phyloP scores from a whole-genome alignment of 2,888 invertebrate genomes.

The Drosophila mettleri region DNA sequence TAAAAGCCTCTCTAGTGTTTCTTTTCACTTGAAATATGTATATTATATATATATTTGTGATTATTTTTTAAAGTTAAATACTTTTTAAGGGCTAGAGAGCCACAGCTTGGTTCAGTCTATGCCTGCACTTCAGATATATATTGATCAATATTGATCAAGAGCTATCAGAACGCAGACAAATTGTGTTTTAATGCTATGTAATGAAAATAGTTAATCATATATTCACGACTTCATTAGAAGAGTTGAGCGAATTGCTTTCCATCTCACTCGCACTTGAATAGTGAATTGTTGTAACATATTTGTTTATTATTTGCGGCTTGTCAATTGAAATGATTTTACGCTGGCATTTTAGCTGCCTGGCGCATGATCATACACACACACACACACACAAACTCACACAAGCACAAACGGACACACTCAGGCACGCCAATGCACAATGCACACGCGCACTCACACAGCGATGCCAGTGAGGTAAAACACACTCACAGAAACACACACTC shows the following conservation, averaged over 20 bases:
- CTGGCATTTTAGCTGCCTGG: constrained; percentile 47
- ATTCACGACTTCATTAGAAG: constrained; percentile 9
- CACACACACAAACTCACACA: constrained; percentile 14
- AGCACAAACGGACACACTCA: too few species aligned
- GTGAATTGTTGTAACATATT: constrained; percentile 26
- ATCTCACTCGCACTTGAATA: not conserved
- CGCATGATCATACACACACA: constrained; percentile 67
- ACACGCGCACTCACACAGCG: constrained; percentile 70
- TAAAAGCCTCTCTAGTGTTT: not conserved
- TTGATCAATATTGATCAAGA: not conserved
- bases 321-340: constrained; percentile 67
- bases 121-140: too few species aligned
- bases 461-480: constrained; percentile 18
- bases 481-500: constrained; percentile 23
- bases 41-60: not conserved
- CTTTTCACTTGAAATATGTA: not conserved
- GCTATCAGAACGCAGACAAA: not conserved
- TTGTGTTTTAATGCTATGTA: constrained; percentile 9
- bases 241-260: constrained; percentile 1
- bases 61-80: not conserved
- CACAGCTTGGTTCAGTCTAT: not conserved
- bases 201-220: constrained; percentile 9
- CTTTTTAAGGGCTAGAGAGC: not conserved
- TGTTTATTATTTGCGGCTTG: constrained; percentile 58
- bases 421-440: constrained; percentile 46